Base-by-base conservation (phyloP, 2,888 invertebrate genomes). In the Netelia inedita region DNA sequence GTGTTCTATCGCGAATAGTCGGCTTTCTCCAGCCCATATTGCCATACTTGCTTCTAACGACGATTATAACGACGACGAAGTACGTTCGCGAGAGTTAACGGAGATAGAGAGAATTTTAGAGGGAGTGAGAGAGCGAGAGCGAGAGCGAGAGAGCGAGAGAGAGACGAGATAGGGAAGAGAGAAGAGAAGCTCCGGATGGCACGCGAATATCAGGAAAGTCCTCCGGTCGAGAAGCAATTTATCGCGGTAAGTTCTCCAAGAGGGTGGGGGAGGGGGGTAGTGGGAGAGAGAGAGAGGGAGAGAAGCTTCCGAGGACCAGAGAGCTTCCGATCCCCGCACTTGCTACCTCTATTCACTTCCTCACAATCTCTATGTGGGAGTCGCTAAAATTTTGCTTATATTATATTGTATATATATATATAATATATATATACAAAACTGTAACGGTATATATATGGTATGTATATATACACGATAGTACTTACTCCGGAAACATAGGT, bases 191-290 rank as follows among this genome's bases (percentile, higher is more conserved):
- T 74, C 35, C 61, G 63, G 41, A 61, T 75, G 74, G 75, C 74
- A 80, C 74, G 80, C 80, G 50, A 80, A 66, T 59, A 68, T 59
- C 19, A 68, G 53, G 74, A 80, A 80, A 80, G 73, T 80, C 11
- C 74, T 23, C 10, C 21, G 73, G 59, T 68, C 61, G 41, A 61
- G 69, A 53, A 43, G 61, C 74, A 74, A 75, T 81, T 75, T 81
- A 81, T 81, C 55, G 81, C 46, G 11, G 28, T 43, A 55, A 75
- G 68, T 81, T 59, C 55, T 43, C 28, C 41, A 3, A 5, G 23
- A 23, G 23, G 2, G 2, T n/a, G 28, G 28, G 28, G 2, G 3
- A 28, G 28, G 28, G 5, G 5, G 28, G 5, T n/a, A n/a, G n/a
- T n/a, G 28, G 5, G 5, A 2, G 23, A 23, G 23, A 2, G 23